Evolutionary conservation across 2,888 invertebrate genomes (phyloP).

Genomic region (Noctua janthina): DNA sequence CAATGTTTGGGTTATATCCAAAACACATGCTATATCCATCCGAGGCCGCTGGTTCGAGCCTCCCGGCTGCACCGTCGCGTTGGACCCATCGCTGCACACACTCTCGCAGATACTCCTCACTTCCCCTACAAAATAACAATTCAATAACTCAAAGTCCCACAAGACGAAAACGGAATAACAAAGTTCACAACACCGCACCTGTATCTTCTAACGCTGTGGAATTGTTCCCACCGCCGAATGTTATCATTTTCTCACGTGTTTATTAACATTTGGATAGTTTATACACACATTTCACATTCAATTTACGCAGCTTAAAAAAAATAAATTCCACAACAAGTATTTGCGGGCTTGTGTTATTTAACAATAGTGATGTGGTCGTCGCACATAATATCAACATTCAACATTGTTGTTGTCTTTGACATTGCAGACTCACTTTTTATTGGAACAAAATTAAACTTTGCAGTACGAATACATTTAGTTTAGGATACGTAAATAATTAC

Average conservation of each 20-base stretch:
- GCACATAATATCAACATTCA: slow-evolving; percentile 17
- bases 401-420: slow-evolving; percentile 40
- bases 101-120: slow-evolving; percentile 89
- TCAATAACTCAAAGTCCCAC: slow-evolving; percentile 68
- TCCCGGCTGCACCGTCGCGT: slow-evolving; percentile 86
- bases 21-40: slow-evolving; percentile 97
- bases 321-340: slow-evolving; percentile 80
- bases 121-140: slow-evolving; percentile 81
- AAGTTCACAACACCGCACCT: slow-evolving; percentile 78
- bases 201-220: slow-evolving; percentile 85
- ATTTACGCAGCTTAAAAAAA: slow-evolving; percentile 77
- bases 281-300: slow-evolving; percentile 75
- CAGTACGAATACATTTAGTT: no score
- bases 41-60: slow-evolving; percentile 89
- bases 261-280: slow-evolving; percentile 84
- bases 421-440: neutral
- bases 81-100: slow-evolving; percentile 89
- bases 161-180: slow-evolving; percentile 70
- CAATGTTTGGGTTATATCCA: slow-evolving; percentile 94
- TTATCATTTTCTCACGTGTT: slow-evolving; percentile 86
- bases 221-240: slow-evolving; percentile 85
- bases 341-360: slow-evolving; percentile 84
- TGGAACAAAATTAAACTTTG: neutral
- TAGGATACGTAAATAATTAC: neutral
- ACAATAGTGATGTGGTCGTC: slow-evolving; percentile 79